Evolutionary conservation across 2,888 invertebrate species (phyloP), one percentile per base, ranked within the genome.

Genomic region (Allophyes oxyacanthae): DNA sequence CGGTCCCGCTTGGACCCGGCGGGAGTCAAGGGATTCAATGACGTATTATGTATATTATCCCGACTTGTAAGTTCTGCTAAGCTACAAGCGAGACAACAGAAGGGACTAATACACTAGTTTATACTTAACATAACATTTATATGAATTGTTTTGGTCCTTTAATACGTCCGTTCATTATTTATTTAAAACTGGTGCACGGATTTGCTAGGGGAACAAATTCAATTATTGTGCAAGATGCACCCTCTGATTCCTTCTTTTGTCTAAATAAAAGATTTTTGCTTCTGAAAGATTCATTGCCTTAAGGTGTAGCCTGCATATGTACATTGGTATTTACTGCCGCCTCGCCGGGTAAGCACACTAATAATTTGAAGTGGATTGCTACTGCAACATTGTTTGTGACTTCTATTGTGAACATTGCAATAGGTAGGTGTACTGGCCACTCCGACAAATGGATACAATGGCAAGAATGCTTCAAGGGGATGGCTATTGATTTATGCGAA

Each of bases 361-460:
- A 81, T 83, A 78, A 79, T 73, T 75, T 81, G 75, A 75, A 81
- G 79, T 83, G 78, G 78, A 82, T 80, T 76, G 74, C 61, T 69
- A 63, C 76, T 77, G 74, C 76, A 75, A 72, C 78, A 69, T 74
- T 79, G 82, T 83, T 76, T 79, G 64, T 65, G 63, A 73, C 64
- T 75, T 56, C 67, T 59, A 64, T 67, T 70, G 57, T 68, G 56
- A 59, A 50, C 43, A 65, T 62, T 65, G 61, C 51, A 69, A 45
- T 56, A 55, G 37, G 56, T 54, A 54, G 37, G 58, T 57, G 40
- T 61, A 56, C 53, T 59, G 34, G 41, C 52, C 62, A 53, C 56
- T 55, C 60, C 65, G 46, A 72, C 56, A 70, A 66, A 78, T 71
- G 48, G 34, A 44, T 61, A 68, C 72, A 66, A 66, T 54, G 51